These are phyloP conservation scores for Misgurnus anguillicaudatus DNA, from an alignment of 2,113 vertebrate species.

Conservation along the genomic window DNA sequence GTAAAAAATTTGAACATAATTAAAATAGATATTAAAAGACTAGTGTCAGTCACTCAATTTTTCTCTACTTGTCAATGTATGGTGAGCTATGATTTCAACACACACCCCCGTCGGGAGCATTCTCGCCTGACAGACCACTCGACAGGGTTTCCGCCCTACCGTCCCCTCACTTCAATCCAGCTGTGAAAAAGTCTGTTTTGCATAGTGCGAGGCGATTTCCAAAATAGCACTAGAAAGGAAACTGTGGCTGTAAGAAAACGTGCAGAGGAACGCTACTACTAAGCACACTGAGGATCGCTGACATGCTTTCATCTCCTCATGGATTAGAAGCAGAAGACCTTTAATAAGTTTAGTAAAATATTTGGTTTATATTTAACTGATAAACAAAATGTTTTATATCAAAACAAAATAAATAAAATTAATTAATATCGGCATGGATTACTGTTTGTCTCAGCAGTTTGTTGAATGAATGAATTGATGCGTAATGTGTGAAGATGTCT, in stretches of 20 bases:
- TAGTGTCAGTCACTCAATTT: background rate
- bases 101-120: slow-evolving; percentile 2
- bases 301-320: slow-evolving; percentile 28
- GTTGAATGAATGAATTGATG: background rate
- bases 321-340: background rate
- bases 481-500: background rate
- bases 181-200: slow-evolving; percentile 33
- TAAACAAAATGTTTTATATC: background rate
- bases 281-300: slow-evolving; percentile 7
- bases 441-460: background rate
- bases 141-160: slow-evolving; percentile 13
- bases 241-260: slow-evolving; percentile 22
- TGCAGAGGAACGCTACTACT: background rate
- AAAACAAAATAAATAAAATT: background rate
- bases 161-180: slow-evolving; percentile 32
- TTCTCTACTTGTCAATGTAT: slow-evolving; percentile 23
- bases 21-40: background rate
- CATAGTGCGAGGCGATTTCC: slow-evolving; percentile 9
- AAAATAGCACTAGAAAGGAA: slow-evolving; percentile 36
- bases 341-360: no score
- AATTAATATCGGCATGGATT: background rate
- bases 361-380: no score
- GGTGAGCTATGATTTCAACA: slow-evolving; percentile 1
- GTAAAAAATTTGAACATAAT: background rate
- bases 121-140: slow-evolving; percentile 29